A percentile compares a stretch with the other conserved stretches of the same genome.
Evolutionary conservation across 2,797 vertebrate genomes (phyloP).

Genomic region (Notolepis coatsorum): DNA sequence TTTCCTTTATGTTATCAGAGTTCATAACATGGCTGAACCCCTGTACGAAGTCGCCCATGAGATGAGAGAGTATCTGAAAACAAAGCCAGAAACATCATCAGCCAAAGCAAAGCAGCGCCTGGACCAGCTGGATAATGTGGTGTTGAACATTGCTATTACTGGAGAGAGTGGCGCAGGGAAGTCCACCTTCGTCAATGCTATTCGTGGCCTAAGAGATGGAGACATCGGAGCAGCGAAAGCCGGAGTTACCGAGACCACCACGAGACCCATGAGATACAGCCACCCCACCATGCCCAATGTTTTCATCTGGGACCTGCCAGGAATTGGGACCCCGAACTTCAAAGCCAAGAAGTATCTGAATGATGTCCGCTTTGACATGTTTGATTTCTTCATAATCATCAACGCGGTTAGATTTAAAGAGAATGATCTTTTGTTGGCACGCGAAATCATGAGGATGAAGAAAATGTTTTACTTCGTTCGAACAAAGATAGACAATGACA

Average conservation of each 20-base stretch:
- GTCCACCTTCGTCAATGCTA: constrained; percentile 44
- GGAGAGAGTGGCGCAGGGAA: constrained; percentile 38
- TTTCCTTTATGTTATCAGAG: no score
- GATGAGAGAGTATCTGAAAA: neutral
- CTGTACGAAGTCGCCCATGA: neutral
- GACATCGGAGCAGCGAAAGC: constrained; percentile 27
- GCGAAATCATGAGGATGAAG: constrained; percentile 29
- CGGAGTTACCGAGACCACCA: constrained; percentile 40
- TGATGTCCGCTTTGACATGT: constrained; percentile 22
- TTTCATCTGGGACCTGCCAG: constrained; percentile 48
- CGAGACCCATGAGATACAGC: constrained; percentile 4
- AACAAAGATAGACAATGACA: constrained; percentile 43
- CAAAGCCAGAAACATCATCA: neutral
- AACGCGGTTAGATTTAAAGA: constrained; percentile 27
- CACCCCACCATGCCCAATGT: constrained; percentile 40
- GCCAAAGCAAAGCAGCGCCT: constrained; percentile 17
- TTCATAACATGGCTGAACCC: no score
- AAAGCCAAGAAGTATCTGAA: constrained; percentile 41
- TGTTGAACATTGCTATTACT: constrained; percentile 32
- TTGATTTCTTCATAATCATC: constrained; percentile 49
- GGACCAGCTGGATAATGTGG: constrained; percentile 24
- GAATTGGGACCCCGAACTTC: constrained; percentile 46
- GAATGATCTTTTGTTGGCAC: constrained; percentile 35
- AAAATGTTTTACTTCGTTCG: constrained; percentile 46
- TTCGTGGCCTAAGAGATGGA: constrained; percentile 20